Base-by-base conservation (phyloP, 1,140 invertebrate genomes). In the Myzus persicae region DNA sequence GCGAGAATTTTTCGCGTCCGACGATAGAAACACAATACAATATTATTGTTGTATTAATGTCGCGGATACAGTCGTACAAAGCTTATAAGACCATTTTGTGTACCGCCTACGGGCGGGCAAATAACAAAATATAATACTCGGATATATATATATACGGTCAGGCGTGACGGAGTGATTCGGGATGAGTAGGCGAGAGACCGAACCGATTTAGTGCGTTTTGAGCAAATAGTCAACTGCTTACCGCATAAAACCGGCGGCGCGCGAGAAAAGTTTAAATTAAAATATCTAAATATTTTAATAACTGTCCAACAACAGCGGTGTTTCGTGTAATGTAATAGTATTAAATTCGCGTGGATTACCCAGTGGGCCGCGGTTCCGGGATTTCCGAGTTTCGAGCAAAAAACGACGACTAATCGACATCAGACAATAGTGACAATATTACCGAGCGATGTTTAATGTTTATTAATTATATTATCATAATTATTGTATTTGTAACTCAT, bases 1-100 rank as follows among this genome's bases (percentile, higher is more conserved):
- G 59, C 31, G 59, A 76, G 31, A 31, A 76, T 76, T 76, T 22
- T 76, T 76, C 59, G 59, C 1, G 31, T n/a, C 4, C 14, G 31
- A 76, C 31, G 14, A n/a, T 1, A 76, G 31, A 31, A 76, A 76
- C 14, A 76, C 31, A 76, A 76, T 76, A 36, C 31, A n/a, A 76
- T 76, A 76, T 76, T 76, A 76, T 76, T 76, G 59, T 76, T 76
- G 31, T 36, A 76, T 36, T 76, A n/a, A n/a, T 76, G 59, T 76
- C n/a, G 59, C 59, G 31, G 5, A 14, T n/a, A 18, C 31, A n/a
- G 59, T n/a, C n/a, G n/a, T n/a, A n/a, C n/a, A n/a, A n/a, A 20
- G 59, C 59, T n/a, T 76, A n/a, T n/a, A 76, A 76, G 59, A n/a
- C 59, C 14, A 5, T 18, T 76, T n/a, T n/a, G n/a, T 76, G n/a